phyloP scores from a whole-genome alignment of 2,888 invertebrate genomes.

The Shargacucullia verbasci region DNA sequence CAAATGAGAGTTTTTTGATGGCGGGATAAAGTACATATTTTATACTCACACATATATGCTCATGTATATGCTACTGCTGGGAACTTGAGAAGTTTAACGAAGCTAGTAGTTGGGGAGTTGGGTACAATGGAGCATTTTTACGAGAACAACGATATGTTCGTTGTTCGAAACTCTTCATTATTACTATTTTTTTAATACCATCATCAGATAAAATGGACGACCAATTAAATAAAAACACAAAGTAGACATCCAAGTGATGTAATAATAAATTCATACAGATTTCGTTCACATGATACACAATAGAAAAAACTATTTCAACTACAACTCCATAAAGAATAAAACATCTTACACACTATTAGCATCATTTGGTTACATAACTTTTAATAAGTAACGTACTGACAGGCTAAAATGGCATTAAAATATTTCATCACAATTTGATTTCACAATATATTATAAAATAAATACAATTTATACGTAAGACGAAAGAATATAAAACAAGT shows the following conservation, averaged over 20 bases:
- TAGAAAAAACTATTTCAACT: conserved; percentile 83
- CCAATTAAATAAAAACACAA: conserved; percentile 55
- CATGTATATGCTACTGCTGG: too few relatives aligned
- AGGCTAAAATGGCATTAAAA: conserved; percentile 87
- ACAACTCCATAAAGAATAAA: conserved; percentile 82
- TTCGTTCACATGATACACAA: conserved; percentile 83
- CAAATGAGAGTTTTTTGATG: too few relatives aligned
- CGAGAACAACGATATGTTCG: too few relatives aligned
- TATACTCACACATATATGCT: too few relatives aligned
- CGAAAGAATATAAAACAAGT: conserved; percentile 51
- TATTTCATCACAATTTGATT: conserved; percentile 84
- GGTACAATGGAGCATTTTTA: too few relatives aligned
- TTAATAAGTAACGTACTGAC: conserved; percentile 83
- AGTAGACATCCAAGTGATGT: conserved; percentile 85
- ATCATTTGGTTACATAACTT: conserved; percentile 87
- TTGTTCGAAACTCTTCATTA: too few relatives aligned
- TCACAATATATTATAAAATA: conserved; percentile 76
- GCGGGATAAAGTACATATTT: too few relatives aligned
- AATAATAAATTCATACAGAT: conserved; percentile 86
- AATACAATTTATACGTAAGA: conserved; percentile 63
- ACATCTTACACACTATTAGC: conserved; percentile 84
- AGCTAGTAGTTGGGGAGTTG: too few relatives aligned
- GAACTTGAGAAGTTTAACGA: too few relatives aligned
- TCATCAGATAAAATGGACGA: too few relatives aligned
- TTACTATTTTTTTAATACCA: too few relatives aligned